phyloP scores from a whole-genome alignment of 2,888 invertebrate species.

The Coronaproctus castanopsis region DNA sequence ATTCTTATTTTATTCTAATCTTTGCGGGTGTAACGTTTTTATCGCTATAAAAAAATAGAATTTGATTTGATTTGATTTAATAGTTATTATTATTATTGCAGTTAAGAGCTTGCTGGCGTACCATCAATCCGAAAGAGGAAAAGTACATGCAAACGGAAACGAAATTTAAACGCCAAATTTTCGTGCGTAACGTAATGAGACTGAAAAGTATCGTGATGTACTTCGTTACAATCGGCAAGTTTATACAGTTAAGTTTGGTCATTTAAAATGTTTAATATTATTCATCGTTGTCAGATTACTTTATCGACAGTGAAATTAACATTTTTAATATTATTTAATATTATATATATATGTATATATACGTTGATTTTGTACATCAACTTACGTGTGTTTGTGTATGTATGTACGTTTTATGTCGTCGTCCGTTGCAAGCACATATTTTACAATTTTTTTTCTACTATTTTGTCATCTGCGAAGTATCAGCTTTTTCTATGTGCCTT shows the following conservation, averaged over 20 bases:
- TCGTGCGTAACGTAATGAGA: slow-evolving; percentile 80
- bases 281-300: slow-evolving; percentile 2
- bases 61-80: background rate
- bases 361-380: too few species aligned
- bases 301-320: too few species aligned
- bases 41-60: too few species aligned
- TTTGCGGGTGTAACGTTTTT: too few species aligned
- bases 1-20: too few species aligned
- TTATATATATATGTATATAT: too few species aligned
- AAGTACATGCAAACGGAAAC: slow-evolving; percentile 87
- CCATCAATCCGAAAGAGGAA: slow-evolving; percentile 83
- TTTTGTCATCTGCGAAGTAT: too few species aligned
- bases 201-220: slow-evolving; percentile 73
- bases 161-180: slow-evolving; percentile 86
- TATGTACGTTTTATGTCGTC: too few species aligned
- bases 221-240: slow-evolving; percentile 72
- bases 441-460: slow-evolving; percentile 2
- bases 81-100: slow-evolving; percentile 23
- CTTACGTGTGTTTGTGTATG: too few species aligned
- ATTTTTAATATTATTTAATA: background rate
- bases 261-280: background rate
- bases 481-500: too few species aligned
- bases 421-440: too few species aligned
- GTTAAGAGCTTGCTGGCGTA: slow-evolving; percentile 73
- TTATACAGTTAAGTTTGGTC: slow-evolving; percentile 54